Conservation (phyloP, 2,797 vertebrate species). For the Danionella dracula region DNA sequence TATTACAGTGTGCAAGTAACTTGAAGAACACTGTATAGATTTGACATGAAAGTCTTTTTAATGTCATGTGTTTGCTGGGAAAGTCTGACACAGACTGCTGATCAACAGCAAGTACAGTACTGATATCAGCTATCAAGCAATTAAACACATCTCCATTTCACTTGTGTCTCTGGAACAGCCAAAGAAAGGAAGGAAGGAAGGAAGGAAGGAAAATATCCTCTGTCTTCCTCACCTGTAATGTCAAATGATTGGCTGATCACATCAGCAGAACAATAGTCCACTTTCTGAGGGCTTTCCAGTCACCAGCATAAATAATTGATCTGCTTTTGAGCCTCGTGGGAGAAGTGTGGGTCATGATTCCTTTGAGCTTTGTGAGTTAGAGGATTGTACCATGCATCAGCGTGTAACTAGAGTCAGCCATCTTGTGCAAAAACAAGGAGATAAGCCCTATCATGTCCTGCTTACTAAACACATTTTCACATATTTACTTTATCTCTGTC, state of each 20-base stretch:
- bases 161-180: not conserved
- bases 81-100: not conserved
- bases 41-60: too few species aligned
- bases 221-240: conserved; percentile 7
- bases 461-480: conserved; percentile 35
- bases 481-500: conserved; percentile 27
- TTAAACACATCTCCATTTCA: conserved; percentile 3
- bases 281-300: conserved; percentile 7
- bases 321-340: conserved; percentile 17
- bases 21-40: too few species aligned
- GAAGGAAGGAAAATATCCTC: conserved; percentile 15
- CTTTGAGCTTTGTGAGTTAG: conserved; percentile 2
- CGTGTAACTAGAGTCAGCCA: conserved; percentile 21
- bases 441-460: conserved; percentile 34
- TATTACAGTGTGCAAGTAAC: too few species aligned
- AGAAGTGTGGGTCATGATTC: conserved; percentile 17
- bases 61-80: too few species aligned
- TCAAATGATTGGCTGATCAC: conserved; percentile 21
- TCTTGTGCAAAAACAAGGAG: conserved; percentile 25
- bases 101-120: not conserved
- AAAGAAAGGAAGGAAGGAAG: conserved; percentile 16
- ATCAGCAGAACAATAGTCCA: conserved; percentile 26
- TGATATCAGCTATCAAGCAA: conserved; percentile 1
- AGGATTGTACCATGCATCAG: conserved; percentile 1
- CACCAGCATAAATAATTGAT: conserved; percentile 34